phyloP scores from a whole-genome alignment of 2,797 vertebrate genomes.

The Stomatorhinus walkeri region DNA sequence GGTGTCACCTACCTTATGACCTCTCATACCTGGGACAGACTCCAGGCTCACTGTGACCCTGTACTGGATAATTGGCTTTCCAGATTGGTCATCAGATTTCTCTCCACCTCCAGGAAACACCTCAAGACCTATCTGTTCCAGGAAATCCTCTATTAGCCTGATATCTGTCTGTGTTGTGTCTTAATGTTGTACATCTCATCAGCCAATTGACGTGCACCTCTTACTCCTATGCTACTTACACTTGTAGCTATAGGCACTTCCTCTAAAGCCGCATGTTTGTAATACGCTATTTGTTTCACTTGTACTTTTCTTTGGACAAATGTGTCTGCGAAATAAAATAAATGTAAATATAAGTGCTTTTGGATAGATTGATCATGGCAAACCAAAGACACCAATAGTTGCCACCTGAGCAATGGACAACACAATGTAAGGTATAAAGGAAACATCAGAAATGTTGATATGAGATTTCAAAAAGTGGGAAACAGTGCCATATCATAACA shows the following conservation, averaged over 20 bases:
- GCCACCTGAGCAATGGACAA: neutral
- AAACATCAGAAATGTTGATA: neutral
- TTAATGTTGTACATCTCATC: neutral
- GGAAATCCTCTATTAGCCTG: neutral
- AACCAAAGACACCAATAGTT: neutral
- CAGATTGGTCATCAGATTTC: neutral
- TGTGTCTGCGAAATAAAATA: neutral
- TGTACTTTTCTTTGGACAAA: neutral
- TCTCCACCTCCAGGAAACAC: neutral
- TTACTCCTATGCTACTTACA: neutral
- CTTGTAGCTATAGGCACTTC: neutral
- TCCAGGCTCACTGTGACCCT: neutral
- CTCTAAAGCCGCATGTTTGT: neutral
- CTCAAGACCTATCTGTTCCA: neutral
- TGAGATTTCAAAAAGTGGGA: neutral
- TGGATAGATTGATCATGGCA: neutral
- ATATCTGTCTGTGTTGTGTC: neutral
- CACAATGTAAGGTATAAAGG: neutral
- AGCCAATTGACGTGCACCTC: neutral
- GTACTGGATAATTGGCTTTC: neutral
- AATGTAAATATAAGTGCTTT: neutral
- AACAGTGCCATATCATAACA: too few species aligned
- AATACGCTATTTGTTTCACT: neutral
- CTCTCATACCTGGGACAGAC: neutral
- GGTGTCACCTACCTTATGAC: neutral